Evolutionary conservation across 1,140 invertebrate genomes (phyloP).

Genomic region (Tetramorium parvispinum): DNA sequence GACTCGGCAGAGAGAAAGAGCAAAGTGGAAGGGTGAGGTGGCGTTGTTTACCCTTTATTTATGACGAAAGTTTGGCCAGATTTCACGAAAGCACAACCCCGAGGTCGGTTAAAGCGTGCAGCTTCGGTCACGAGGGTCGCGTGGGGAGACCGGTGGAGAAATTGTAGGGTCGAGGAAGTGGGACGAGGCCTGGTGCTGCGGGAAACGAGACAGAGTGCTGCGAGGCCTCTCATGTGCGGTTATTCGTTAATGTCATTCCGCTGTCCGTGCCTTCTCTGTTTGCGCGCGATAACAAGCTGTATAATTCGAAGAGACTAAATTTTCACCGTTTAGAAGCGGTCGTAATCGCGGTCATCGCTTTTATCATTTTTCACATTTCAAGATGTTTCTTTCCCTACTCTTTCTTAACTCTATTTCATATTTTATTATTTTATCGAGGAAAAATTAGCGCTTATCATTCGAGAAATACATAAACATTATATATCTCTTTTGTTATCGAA

Average conservation of each 20-base stretch:
- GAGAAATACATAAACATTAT: neutral
- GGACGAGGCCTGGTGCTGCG: neutral
- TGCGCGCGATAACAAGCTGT: slow-evolving; percentile 70
- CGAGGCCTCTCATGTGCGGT: slow-evolving; percentile 76
- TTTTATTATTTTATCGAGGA: neutral
- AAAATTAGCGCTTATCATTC: neutral
- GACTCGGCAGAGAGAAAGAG: slow-evolving; percentile 49
- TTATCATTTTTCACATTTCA: neutral
- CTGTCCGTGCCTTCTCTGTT: slow-evolving; percentile 57
- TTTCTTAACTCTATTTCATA: too few species aligned
- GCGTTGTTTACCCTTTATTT: slow-evolving; percentile 85
- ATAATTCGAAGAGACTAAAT: slow-evolving; percentile 61
- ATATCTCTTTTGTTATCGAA: neutral
- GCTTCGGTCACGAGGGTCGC: slow-evolving; percentile 63
- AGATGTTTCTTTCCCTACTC: neutral
- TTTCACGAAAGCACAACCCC: slow-evolving; percentile 80
- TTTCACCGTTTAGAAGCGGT: slow-evolving; percentile 12
- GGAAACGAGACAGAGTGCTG: slow-evolving; percentile 32
- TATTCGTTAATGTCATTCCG: slow-evolving; percentile 81
- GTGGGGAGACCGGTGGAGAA: slow-evolving; percentile 36
- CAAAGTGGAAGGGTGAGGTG: slow-evolving; percentile 44
- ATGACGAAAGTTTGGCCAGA: slow-evolving; percentile 84
- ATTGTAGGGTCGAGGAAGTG: slow-evolving; percentile 30
- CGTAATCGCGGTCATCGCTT: neutral
- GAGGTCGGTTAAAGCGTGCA: slow-evolving; percentile 74